Base-by-base conservation (phyloP, 2,797 vertebrate species). In the Smutsia temminckii region DNA sequence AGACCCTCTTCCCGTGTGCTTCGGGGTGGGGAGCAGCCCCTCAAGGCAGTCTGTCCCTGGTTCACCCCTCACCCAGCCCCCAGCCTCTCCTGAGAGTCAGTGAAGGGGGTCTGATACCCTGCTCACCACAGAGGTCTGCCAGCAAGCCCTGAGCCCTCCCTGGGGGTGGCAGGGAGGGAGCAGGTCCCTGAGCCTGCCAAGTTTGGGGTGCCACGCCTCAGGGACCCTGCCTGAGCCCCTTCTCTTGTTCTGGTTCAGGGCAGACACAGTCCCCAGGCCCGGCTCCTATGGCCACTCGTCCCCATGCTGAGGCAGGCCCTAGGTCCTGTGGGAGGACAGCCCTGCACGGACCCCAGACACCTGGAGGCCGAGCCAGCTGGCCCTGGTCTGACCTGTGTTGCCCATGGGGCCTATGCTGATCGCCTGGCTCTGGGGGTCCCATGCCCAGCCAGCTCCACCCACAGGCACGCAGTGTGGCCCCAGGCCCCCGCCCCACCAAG, bases 391-490 rank as follows among this genome's bases (percentile, higher is more conserved):
- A 32, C 66, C 34, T 64, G 20, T 40, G 9, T 25, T 63, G 42
- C 18, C 55, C 1, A 0, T 2, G 20, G 25, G 13, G 42, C 29
- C 59, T 42, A 7, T 17, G 64, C 51, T 8, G 14, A 40, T 2
- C 18, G 40, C 29, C 57, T 81, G 27, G 29, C 40, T 81, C 17
- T 21, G 37, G 7, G 37, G 16, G 51, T 16, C 37, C 37, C 21
- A 2, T 4, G 10, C 51, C 51, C 20, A 6, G 64, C 75, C 40
- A 13, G 32, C 53, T 37, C 12, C 8, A 29, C 3, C 5, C 53
- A 17, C 5, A 8, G 40, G 46, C 6, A 0, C 6, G 21, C 11
- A 12, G 55, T 0, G 0, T 6, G 14, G n/a, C 53, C 29, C 21
- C 42, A 9, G 79, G 4, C 5, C n/a, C 25, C 40, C 20, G 8